Evolutionary conservation across 2,797 vertebrate species (phyloP), one percentile per base, ranked within the genome.

Genomic region (Vultur gryphus): DNA sequence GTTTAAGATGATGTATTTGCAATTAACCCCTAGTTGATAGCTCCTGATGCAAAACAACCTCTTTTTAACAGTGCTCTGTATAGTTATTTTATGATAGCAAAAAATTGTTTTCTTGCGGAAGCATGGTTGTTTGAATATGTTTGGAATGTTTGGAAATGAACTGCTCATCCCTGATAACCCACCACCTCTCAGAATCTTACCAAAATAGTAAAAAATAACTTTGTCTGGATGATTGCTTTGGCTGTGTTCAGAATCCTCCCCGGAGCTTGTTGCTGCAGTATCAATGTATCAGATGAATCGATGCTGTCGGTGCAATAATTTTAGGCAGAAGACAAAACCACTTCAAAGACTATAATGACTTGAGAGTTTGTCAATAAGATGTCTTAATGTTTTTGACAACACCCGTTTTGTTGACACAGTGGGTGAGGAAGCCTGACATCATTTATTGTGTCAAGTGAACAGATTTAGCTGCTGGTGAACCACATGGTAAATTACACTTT

Each of bases 351-450:
- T 95, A 89, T 97, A 97, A 98, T 98, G 97, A 96, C 97, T 97
- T 97, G 97, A 98, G 97, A 97, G 97, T 98, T 98, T 98, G 97
- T 98, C 98, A 98, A 97, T 98, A 98, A 97, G 97, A 97, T 98
- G 97, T 97, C 98, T 97, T 94, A 96, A 97, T 97, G 94, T 96
- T 97, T 97, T 97, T 97, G 95, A 97, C 97, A 98, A 97, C 97
- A 97, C 97, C 97, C 97, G 97, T 97, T 98, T 98, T 96, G 97
- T 98, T 97, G 97, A 97, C 97, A 97, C 96, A 94, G 93, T 97
- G 96, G 96, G 95, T 97, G 97, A 97, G 96, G 96, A 96, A 97
- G 94, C 93, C 96, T 97, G 97, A 97, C 95, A 97, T 97, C 96
- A 97, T 97, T 97, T 97, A 97, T 97, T 97, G 97, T 97, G 97